These are phyloP conservation scores for Pseudachorutes palmiensis DNA, from an alignment of 1,140 invertebrate species.

Conservation along the genomic window DNA sequence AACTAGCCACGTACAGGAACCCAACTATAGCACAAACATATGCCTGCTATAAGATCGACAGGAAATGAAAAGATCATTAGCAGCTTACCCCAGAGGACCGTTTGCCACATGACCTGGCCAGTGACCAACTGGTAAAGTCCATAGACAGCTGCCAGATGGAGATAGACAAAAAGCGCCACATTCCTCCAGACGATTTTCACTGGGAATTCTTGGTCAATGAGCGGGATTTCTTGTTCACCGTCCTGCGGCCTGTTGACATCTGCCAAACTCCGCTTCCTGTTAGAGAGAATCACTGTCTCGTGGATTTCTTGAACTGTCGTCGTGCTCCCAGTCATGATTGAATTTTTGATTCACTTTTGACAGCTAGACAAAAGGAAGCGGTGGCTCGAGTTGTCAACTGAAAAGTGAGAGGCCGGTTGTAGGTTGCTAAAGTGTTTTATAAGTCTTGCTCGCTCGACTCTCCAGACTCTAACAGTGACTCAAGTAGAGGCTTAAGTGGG, in stretches of 20 bases:
- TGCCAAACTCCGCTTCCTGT: neutral
- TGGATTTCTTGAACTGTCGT: neutral
- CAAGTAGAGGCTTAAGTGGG: no score
- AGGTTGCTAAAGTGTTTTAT: no score
- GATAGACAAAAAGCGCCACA: slow-evolving; percentile 34
- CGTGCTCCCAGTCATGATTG: neutral
- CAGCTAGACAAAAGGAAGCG: neutral
- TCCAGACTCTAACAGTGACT: no score
- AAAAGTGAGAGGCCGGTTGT: no score
- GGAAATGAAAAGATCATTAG: neutral
- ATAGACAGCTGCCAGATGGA: slow-evolving; percentile 35
- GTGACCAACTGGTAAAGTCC: slow-evolving; percentile 35
- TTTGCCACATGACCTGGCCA: slow-evolving; percentile 36
- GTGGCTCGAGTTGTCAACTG: neutral
- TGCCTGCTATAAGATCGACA: neutral
- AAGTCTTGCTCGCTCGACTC: no score
- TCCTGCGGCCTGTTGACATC: neutral
- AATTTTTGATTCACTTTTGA: no score
- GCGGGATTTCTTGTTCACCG: slow-evolving; percentile 9
- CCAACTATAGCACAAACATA: slow-evolving; percentile 32
- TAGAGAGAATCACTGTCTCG: neutral
- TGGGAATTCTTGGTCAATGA: slow-evolving; percentile 13
- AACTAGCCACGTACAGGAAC: slow-evolving; percentile 44
- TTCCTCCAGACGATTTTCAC: slow-evolving; percentile 40
- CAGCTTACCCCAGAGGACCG: slow-evolving; percentile 35